A percentile compares a stretch with the other conserved stretches of the same genome.
phyloP scores from a whole-genome alignment of 2,888 invertebrate species.

The Erynnis tages region DNA sequence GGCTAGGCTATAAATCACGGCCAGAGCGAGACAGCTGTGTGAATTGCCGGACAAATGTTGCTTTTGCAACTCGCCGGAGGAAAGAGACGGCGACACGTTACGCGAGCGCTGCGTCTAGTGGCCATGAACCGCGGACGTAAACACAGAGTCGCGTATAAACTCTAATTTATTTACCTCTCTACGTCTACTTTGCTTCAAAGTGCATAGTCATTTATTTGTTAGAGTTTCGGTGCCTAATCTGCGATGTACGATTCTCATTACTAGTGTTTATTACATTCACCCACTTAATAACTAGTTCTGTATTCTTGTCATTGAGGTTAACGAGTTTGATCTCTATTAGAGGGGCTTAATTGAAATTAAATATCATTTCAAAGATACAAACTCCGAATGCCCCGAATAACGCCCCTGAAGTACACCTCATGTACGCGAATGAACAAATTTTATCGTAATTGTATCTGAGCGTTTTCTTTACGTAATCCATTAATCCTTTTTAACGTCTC shows the following conservation, averaged over 20 bases:
- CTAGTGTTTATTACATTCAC: background rate
- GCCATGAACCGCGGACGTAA: constrained; percentile 70
- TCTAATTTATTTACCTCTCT: constrained; percentile 39
- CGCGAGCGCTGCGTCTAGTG: constrained; percentile 38
- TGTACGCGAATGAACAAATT: background rate
- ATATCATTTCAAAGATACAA: background rate
- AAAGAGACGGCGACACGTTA: constrained; percentile 34
- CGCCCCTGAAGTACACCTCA: constrained; percentile 1
- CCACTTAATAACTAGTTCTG: background rate
- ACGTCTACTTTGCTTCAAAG: constrained; percentile 27
- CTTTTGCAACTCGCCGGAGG: constrained; percentile 20
- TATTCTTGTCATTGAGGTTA: too few relatives aligned
- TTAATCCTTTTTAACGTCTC: constrained; percentile 3
- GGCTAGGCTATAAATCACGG: constrained; percentile 63
- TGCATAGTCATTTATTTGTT: constrained; percentile 22
- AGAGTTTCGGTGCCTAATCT: background rate
- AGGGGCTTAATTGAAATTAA: too few relatives aligned
- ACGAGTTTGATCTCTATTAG: too few relatives aligned
- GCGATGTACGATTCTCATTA: background rate
- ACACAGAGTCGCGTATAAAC: constrained; percentile 55
- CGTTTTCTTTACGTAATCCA: background rate
- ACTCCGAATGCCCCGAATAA: background rate
- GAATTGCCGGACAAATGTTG: constrained; percentile 21
- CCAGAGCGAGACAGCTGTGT: constrained; percentile 47
- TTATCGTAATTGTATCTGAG: background rate